phyloP scores from a whole-genome alignment of 2,888 invertebrate species.

The Maniola hyperantus region DNA sequence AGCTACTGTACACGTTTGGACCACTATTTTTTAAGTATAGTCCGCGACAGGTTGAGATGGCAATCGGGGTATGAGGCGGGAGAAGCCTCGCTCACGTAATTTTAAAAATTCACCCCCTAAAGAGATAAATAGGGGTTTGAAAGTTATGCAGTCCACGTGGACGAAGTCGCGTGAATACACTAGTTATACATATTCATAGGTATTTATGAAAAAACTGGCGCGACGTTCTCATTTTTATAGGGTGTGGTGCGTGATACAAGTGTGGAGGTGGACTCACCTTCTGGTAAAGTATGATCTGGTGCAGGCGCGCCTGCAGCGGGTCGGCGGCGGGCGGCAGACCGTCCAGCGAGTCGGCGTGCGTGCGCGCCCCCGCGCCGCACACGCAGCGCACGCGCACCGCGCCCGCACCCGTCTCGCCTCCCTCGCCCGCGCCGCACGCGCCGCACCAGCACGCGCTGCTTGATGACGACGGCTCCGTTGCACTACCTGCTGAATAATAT shows the following conservation, averaged over 20 bases:
- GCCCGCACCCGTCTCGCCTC: conserved; percentile 45
- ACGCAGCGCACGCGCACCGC: conserved; percentile 41
- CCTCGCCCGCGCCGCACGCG: conserved; percentile 50
- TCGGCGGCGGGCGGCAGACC: conserved; percentile 88
- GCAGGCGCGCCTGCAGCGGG: conserved; percentile 89
- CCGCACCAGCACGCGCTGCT: conserved; percentile 29
- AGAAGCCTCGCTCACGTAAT: no score
- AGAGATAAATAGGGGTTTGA: no score
- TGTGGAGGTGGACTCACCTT: conserved; percentile 77
- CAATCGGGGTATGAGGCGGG: no score
- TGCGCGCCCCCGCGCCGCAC: conserved; percentile 44
- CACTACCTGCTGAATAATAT: background rate
- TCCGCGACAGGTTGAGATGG: no score
- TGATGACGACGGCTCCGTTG: conserved; percentile 20
- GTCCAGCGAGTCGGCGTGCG: conserved; percentile 84
- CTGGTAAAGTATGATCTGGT: conserved; percentile 91
- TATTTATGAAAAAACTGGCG: background rate
- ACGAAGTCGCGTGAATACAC: no score
- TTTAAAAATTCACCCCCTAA: no score
- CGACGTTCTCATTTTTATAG: no score
- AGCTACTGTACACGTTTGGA: no score
- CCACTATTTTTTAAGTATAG: no score
- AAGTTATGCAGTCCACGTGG: no score
- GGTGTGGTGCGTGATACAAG: no score
- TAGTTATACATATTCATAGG: no score